Conservation (phyloP, 2,888 invertebrate species). For the Gastracanthus pulcherrimus region DNA sequence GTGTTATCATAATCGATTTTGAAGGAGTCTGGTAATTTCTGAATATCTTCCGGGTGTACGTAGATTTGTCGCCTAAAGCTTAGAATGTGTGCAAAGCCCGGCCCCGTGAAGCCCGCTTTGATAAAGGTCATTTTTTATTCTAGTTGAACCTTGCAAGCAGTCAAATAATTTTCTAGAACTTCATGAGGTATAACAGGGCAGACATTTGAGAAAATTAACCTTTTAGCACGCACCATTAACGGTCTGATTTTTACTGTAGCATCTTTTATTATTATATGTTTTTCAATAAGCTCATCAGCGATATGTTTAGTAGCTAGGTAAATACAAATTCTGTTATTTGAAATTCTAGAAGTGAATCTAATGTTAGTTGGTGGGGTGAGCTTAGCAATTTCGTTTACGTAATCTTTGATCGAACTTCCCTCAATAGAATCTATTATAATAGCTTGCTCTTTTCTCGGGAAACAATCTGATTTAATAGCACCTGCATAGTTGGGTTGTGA, state of each 20-base stretch:
- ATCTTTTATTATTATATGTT: background rate
- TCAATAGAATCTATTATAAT: background rate
- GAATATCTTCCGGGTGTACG: slow-evolving; percentile 12
- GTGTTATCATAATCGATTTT: background rate
- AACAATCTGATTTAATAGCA: no score
- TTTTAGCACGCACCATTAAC: no score
- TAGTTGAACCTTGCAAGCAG: background rate
- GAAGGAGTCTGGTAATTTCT: background rate
- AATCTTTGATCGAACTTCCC: background rate
- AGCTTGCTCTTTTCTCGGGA: no score
- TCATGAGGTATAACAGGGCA: background rate
- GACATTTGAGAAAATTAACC: background rate
- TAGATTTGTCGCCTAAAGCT: slow-evolving; percentile 30
- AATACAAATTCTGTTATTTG: background rate
- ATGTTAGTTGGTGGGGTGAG: background rate
- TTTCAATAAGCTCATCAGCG: slow-evolving; percentile 10
- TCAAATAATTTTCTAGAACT: background rate
- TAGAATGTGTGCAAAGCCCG: background rate
- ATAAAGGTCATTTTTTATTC: background rate
- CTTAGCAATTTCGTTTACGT: background rate
- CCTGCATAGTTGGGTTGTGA: no score
- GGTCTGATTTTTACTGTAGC: background rate
- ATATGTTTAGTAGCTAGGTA: slow-evolving; percentile 12
- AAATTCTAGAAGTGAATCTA: slow-evolving; percentile 19
- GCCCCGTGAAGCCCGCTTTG: background rate